Base-by-base conservation (phyloP, 2,888 invertebrate species). In the Cheilosia grossa region DNA sequence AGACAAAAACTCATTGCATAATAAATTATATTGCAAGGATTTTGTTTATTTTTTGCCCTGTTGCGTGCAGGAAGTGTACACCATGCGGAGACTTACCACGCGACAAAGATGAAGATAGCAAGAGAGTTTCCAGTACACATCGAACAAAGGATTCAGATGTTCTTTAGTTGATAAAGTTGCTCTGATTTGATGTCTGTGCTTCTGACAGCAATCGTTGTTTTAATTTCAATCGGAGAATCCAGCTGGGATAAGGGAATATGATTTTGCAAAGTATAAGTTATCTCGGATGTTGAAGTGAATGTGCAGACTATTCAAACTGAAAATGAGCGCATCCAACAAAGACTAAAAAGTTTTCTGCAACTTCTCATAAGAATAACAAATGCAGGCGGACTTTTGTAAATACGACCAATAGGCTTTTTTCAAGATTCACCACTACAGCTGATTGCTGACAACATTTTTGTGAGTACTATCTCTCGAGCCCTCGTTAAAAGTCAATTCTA, bases 1-100 rank as follows among this genome's bases (percentile, higher is more conserved):
- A 75, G 80, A 66, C 70, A 72, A 80, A 64, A 80, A 85, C 64
- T 85, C 80, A 85, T 85, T 85, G 83, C 80, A 85, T 85, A 80
- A 80, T 72, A 79, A 85, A 80, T 85, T 74, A 75, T 80, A 30
- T 80, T 70, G 69, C 83, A 64, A 64, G 83, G 49, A 63, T 21
- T 47, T 70, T 70, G 56, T 21, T 63, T 51, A 37, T 83, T 27
- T 70, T 75, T 58, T 64, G 40, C 27, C 66, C 53, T 75, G 54
- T 80, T 85, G 83, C 80, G 64, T 59, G 47, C 64, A 47, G 61
- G 44, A 80, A 53, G 42, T 70, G 53, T 19, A 54, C 15, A 66
- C 21, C 74, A 69, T 58, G 58, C 40, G 49, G 70, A 44, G 80
- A 74, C 59, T 64, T 74, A 58, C 37, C 69, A 49, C 47, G 70